Base-by-base conservation (phyloP, 2,888 invertebrate genomes). In the Glaucopsyche alexis region DNA sequence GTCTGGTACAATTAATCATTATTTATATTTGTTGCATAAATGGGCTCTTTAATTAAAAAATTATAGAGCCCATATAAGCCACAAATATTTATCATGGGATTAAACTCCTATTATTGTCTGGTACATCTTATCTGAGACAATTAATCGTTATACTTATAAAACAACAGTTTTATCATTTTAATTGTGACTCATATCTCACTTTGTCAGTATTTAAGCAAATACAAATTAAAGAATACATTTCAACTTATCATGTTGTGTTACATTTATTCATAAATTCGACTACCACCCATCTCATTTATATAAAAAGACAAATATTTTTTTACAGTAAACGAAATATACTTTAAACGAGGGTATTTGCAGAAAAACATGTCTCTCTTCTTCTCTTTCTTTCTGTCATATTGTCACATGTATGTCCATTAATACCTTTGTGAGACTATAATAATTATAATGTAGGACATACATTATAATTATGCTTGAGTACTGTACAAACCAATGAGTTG, bases 181-280 rank as follows among this genome's bases (percentile, higher is more conserved):
- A 19, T n/a, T n/a, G 14, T 55, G 16, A 19, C 5, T 55, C 55
- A 55, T 19, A 16, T 9, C 7, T 1, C 2, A 16, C 7, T 67
- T 19, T 67, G 69, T 69, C 69, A 69, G 69, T 76, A 77, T 72
- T 72, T 66, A 50, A 72, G 78, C 78, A 74, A 74, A 72, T 14
- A 45, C 47, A 47, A 19, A 45, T 16, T 67, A 45, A 45, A 66
- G 11, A 66, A 67, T 67, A 67, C 67, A 67, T 67, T 45, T 67
- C 6, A 45, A 67, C 45, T 8, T 19, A 45, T 45, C 9, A 67
- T 67, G 45, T 45, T 67, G 42, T 42, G 42, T 65, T 66, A 42
- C 42, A 66, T 66, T 9, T n/a, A 55, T 65, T 40, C 65, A 45
- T 45, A 47, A 13, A 29, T 29, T 49, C 19, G 13, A 8, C n/a